phyloP scores from a whole-genome alignment of 2,797 vertebrate species.

The Bradypodion pumilum region DNA sequence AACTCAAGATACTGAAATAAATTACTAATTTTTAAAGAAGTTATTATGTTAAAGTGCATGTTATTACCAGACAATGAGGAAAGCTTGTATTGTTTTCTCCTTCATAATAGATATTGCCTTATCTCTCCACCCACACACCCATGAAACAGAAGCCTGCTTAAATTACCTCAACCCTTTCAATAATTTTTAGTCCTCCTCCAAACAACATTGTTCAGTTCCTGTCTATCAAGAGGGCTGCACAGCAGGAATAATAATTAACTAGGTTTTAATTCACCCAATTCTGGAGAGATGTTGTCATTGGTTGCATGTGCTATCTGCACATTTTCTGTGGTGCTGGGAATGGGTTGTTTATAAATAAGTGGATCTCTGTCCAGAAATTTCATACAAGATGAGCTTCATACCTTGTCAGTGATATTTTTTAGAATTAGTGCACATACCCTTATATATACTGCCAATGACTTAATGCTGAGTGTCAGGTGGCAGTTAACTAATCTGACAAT shows the following conservation, averaged over 20 bases:
- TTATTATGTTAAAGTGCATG: not conserved
- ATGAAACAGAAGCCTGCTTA: not conserved
- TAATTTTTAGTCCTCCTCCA: not conserved
- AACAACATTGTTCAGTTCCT: not conserved
- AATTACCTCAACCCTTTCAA: not conserved
- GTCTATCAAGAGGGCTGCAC: not conserved
- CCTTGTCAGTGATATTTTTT: not conserved
- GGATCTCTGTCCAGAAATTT: not conserved
- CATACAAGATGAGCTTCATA: not conserved
- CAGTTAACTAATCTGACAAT: no score
- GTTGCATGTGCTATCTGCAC: not conserved
- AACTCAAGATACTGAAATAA: not conserved
- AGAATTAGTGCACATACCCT: not conserved
- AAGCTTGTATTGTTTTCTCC: not conserved
- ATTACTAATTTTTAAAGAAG: not conserved
- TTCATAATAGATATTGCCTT: not conserved
- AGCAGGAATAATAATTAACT: not conserved
- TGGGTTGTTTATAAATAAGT: not conserved
- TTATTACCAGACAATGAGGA: not conserved
- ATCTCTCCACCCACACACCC: not conserved
- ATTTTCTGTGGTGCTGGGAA: not conserved
- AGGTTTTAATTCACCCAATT: slow-evolving; percentile 1
- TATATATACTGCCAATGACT: not conserved
- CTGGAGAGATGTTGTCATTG: not conserved
- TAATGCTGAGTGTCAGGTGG: no score